These are phyloP conservation scores for Euzophera pinguis DNA, from an alignment of 2,888 invertebrate genomes.

Conservation along the genomic window DNA sequence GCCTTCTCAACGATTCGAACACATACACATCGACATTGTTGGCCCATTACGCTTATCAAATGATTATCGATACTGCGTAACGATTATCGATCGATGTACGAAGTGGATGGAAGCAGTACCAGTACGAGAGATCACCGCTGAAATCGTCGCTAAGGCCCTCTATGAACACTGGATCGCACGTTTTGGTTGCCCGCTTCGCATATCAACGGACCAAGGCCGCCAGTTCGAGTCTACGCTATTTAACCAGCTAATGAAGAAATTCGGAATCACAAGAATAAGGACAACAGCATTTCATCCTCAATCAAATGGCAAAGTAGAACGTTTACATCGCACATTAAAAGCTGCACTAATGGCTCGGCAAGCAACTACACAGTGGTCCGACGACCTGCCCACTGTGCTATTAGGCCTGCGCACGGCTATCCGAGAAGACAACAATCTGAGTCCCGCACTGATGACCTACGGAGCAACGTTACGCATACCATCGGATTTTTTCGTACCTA, in stretches of 20 bases:
- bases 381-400: constrained; percentile 31
- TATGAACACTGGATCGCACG: constrained; percentile 24
- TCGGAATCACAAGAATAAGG: constrained; percentile 17
- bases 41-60: constrained; percentile 17
- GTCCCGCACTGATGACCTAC: not conserved
- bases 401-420: not conserved
- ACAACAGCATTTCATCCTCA: constrained; percentile 24
- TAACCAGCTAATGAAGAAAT: constrained; percentile 21
- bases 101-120: constrained; percentile 25
- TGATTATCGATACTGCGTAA: constrained; percentile 24
- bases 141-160: constrained; percentile 23
- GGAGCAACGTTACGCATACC: not conserved
- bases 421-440: not conserved
- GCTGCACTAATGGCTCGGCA: constrained; percentile 24
- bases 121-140: constrained; percentile 22
- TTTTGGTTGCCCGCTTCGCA: constrained; percentile 22
- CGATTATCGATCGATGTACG: constrained; percentile 17
- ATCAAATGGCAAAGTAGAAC: constrained; percentile 24
- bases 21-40: constrained; percentile 17
- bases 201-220: constrained; percentile 38
- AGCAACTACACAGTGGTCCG: constrained; percentile 20
- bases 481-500: not conserved
- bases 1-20: constrained; percentile 12
- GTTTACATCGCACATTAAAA: constrained; percentile 29
- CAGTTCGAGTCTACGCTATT: constrained; percentile 34